These are phyloP conservation scores for Valencia hispanica DNA, from an alignment of 2,797 vertebrate species.

Conservation along the genomic window DNA sequence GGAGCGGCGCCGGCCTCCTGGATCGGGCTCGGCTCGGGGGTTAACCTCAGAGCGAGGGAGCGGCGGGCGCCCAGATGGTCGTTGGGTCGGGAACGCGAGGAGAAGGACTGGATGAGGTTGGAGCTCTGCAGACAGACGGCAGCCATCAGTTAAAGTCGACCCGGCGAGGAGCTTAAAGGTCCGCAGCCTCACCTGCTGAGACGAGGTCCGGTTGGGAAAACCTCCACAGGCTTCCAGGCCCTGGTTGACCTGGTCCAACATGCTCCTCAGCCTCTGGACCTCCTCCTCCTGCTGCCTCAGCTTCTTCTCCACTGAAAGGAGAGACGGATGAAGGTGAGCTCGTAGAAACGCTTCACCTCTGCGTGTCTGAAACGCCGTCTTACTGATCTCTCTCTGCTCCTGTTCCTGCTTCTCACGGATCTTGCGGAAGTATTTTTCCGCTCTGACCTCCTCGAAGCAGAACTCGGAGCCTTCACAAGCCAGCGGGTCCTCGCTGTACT, in stretches of 20 bases:
- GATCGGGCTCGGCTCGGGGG: slow-evolving; percentile 7
- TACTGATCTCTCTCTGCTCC: slow-evolving; percentile 77
- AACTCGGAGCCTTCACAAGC: slow-evolving; percentile 84
- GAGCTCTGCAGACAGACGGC: neutral
- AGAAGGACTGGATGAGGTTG: slow-evolving; percentile 23
- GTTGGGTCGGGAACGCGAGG: neutral
- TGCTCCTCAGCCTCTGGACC: slow-evolving; percentile 70
- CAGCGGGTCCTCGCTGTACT: slow-evolving; percentile 84
- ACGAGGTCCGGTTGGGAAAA: neutral
- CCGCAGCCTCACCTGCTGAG: slow-evolving; percentile 33
- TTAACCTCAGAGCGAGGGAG: slow-evolving; percentile 30
- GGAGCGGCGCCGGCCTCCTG: neutral
- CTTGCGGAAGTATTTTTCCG: slow-evolving; percentile 76
- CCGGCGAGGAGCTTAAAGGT: neutral
- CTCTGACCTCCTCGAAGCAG: slow-evolving; percentile 83
- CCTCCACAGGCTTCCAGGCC: slow-evolving; percentile 47
- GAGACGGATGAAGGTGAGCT: neutral
- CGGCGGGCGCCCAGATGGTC: slow-evolving; percentile 23
- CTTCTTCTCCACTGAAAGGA: slow-evolving; percentile 64
- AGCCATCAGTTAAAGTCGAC: too few relatives aligned
- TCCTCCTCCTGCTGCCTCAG: slow-evolving; percentile 74
- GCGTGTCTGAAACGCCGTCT: neutral
- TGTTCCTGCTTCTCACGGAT: slow-evolving; percentile 61
- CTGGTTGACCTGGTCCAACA: slow-evolving; percentile 78
- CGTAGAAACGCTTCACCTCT: too few relatives aligned